phyloP scores from a whole-genome alignment of 1,140 invertebrate species.

The Drosophila tristis region DNA sequence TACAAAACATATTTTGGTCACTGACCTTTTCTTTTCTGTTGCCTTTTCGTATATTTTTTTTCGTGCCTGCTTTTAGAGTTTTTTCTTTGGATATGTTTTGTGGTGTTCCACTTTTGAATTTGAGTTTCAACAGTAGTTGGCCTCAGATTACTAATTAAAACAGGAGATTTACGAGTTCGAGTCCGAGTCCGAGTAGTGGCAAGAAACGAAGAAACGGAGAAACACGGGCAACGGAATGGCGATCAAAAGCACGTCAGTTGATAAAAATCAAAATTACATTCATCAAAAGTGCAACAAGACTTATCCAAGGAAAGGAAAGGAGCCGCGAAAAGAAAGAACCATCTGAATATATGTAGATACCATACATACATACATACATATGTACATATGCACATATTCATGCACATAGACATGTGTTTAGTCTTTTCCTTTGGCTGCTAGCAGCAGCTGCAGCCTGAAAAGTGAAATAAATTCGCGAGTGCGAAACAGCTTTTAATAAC shows the following conservation, averaged over 20 bases:
- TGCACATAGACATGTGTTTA: slow-evolving; percentile 23
- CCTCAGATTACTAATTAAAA: slow-evolving; percentile 51
- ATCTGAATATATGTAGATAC: slow-evolving; percentile 18
- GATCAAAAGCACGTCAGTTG: slow-evolving; percentile 56
- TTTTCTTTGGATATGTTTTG: slow-evolving; percentile 25
- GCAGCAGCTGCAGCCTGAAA: slow-evolving; percentile 35
- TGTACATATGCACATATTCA: slow-evolving; percentile 14
- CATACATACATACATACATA: slow-evolving; percentile 6
- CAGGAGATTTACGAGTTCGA: slow-evolving; percentile 41
- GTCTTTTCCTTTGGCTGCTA: slow-evolving; percentile 2
- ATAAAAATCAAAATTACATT: slow-evolving; percentile 68
- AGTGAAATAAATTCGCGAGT: slow-evolving; percentile 36
- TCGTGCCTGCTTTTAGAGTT: slow-evolving; percentile 40
- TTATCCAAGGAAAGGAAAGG: slow-evolving; percentile 15
- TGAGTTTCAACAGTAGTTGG: slow-evolving; percentile 56
- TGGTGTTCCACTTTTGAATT: slow-evolving; percentile 61
- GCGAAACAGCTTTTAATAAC: slow-evolving; percentile 51
- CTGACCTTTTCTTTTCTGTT: slow-evolving; percentile 59
- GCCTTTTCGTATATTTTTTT: slow-evolving; percentile 47
- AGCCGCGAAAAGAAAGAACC: slow-evolving; percentile 38
- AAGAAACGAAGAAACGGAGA: slow-evolving; percentile 1
- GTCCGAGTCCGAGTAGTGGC: slow-evolving; percentile 20
- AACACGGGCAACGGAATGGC: slow-evolving; percentile 19
- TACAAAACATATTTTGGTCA: slow-evolving; percentile 69
- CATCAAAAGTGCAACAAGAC: slow-evolving; percentile 38